Conservation (phyloP, 2,888 invertebrate species). For the Sphaerophoria rueppellii region DNA sequence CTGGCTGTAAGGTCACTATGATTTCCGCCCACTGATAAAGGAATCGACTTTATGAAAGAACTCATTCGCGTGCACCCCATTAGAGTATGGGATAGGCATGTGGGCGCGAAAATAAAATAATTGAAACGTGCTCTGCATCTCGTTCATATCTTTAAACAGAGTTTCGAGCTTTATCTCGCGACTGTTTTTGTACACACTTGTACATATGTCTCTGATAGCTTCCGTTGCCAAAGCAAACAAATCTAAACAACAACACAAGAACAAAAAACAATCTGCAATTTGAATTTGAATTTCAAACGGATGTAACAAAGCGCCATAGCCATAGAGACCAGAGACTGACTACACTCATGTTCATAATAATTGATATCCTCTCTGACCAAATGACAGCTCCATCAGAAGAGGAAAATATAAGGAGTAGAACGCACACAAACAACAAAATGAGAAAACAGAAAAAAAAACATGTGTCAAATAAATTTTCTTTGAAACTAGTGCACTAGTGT, state of each 20-base stretch:
- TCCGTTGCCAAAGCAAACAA: slow-evolving; percentile 51
- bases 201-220: slow-evolving; percentile 32
- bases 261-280: slow-evolving; percentile 67
- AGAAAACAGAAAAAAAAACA: slow-evolving; percentile 52
- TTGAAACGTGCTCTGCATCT: slow-evolving; percentile 65
- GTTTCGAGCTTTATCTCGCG: slow-evolving; percentile 50
- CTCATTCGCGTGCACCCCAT: slow-evolving; percentile 47
- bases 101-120: slow-evolving; percentile 62
- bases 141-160: slow-evolving; percentile 48
- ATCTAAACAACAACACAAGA: not conserved
- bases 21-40: slow-evolving; percentile 70
- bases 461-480: slow-evolving; percentile 62
- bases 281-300: slow-evolving; percentile 62
- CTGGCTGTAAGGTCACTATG: slow-evolving; percentile 62
- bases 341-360: slow-evolving; percentile 37
- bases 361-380: slow-evolving; percentile 57
- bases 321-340: not conserved
- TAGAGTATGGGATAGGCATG: slow-evolving; percentile 18
- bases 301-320: slow-evolving; percentile 64
- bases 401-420: slow-evolving; percentile 1
- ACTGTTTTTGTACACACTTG: not conserved
- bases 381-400: slow-evolving; percentile 27
- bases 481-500: slow-evolving; percentile 66
- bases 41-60: slow-evolving; percentile 29
- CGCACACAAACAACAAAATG: not conserved